Conservation (phyloP, 2,888 invertebrate genomes). For the Coecobrya sp. region DNA sequence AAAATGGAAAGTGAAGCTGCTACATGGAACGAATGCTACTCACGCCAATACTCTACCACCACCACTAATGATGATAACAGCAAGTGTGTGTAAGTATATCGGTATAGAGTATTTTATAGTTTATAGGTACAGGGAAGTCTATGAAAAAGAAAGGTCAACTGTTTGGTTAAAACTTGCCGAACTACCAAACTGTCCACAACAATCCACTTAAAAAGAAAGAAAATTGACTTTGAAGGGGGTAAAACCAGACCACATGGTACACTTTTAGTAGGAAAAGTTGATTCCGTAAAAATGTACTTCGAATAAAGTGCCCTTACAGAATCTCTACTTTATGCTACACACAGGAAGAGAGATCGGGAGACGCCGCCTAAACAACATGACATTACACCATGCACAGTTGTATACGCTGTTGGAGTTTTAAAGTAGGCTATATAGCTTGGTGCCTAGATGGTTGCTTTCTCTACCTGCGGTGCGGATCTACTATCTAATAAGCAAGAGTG, state of each 20-base stretch:
- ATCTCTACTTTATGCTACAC: background rate
- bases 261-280: background rate
- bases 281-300: constrained; percentile 6
- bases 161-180: background rate
- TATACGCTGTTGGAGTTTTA: background rate
- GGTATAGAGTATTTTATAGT: background rate
- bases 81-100: background rate
- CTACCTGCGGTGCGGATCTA: background rate
- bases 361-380: background rate
- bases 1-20: background rate
- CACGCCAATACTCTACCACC: background rate
- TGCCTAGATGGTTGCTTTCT: background rate
- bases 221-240: constrained; percentile 56
- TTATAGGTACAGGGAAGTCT: background rate
- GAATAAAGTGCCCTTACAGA: background rate
- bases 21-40: constrained; percentile 13
- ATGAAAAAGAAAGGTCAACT: constrained; percentile 34
- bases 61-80: constrained; percentile 7
- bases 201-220: constrained; percentile 42
- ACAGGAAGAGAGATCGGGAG: constrained; percentile 3
- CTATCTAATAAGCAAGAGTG: background rate
- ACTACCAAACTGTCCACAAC: constrained; percentile 11
- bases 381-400: background rate
- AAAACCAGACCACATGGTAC: constrained; percentile 35
- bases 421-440: background rate